Evolutionary conservation across 2,113 vertebrate species (phyloP), one percentile per base, ranked within the genome.

Genomic region (Microtus ochrogaster): DNA sequence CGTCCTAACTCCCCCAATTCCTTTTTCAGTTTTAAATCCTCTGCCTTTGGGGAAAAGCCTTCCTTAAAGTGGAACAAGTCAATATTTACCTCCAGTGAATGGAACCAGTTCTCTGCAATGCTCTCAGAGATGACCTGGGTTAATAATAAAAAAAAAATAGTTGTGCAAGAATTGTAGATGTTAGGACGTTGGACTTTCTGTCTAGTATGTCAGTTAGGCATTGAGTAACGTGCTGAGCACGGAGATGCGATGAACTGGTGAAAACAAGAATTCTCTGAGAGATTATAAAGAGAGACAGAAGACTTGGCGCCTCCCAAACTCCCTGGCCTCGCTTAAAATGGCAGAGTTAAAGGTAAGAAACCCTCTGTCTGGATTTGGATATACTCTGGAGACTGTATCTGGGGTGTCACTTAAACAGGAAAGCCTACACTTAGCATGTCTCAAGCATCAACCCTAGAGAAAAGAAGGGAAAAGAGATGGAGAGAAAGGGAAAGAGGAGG

Each of bases 331-430:
- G 7, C 24, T 77, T 93, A 98, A 68, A 89, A 99, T 99, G 99
- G 96, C 98, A 0, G 98, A 98, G 94, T 96, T 99, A 52, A 99
- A 99, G 99, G 99, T 99, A 99, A 99, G 99, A 73, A 79, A 26
- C 68, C 65, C 49, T 78, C 61, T 84, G 41, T 19, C 36, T 85
- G 63, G n/a, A 26, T 16, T 63, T 28, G 68, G 30, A 47, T 39
- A n/a, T n/a, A n/a, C n/a, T n/a, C n/a, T 22, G 39, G 44, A 39
- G 61, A 39, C 14, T 79, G 3, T 52, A 24, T 33, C 68, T 47
- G 33, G 9, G 30, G 1, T 22, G 5, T 83, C 10, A 28, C 58
- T 90, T 36, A 52, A 28, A 12, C 19, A 61, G 36, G 22, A 65
- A 6, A 68, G 61, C 17, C 26, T 68, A 14, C 30, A 30, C 58